Base-by-base conservation (phyloP, 2,797 vertebrate species). In the Tolypeutes matacus region DNA sequence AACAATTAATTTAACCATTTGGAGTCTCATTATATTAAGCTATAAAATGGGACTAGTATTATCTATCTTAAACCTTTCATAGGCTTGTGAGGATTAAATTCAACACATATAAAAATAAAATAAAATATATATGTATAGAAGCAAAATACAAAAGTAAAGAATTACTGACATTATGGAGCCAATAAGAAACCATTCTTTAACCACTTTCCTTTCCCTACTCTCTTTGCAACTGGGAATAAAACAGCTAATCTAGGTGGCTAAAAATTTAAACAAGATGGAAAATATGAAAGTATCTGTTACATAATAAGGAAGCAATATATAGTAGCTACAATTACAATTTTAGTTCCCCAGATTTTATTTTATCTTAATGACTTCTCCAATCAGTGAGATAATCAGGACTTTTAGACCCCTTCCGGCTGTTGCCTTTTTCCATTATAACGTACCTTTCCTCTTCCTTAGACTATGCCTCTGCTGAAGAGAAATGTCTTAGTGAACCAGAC, bases 11-110 rank as follows among this genome's bases (percentile, higher is more conserved):
- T 87, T 93, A 78, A 94, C 29, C 49, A 94, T 95, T 95, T 20
- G 18, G 49, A 92, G 80, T 90, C 62, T 89, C 80, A 91, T 29
- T 20, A 34, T 93, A 42, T 83, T 93, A 34, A 93, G 78, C 65
- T 86, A 92, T 76, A 85, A 96, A 97, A 94, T 92, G 94, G 93
- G 60, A 86, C 94, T 69, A 69, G 89, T 2, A 85, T 23, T 77
- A 3, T 36, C 82, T 89, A 62, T 25, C 91, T 73, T 65, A 92
- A 86, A 84, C 27, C 23, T 81, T 70, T 81, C 49, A 73, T 53
- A 60, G 21, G 4, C 29, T 64, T 86, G 27, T 91, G 15, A 90
- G n/a, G 25, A 92, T 81, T 75, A 77, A 90, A 67, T 69, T 78
- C n/a, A 46, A 20, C 36, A 39, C 7, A 7, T 39, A 39, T 39